Base-by-base conservation (phyloP, 2,888 invertebrate species). In the Diarsia dahlii region DNA sequence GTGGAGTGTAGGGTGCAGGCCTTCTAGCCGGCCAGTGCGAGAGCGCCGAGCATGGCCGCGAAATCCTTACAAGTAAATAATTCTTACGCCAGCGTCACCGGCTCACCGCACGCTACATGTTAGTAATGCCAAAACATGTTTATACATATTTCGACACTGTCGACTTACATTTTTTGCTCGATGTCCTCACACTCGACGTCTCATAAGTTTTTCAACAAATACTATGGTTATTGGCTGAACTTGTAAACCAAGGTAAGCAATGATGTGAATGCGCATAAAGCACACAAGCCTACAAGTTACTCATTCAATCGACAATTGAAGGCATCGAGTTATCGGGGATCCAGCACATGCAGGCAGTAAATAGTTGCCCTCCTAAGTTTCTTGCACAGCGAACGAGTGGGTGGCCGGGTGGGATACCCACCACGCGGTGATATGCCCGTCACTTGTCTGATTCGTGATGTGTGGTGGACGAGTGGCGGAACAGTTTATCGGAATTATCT, bases 61-160 rank as follows among this genome's bases (percentile, higher is more conserved):
- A 39, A 54, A 39, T 52, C n/a, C 39, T 52, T 52, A n/a, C 18
- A 39, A n/a, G 67, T 67, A 15, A n/a, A 52, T 52, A 52, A 54
- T 39, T 18, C 15, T 39, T 18, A 67, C n/a, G 54, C 39, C 67
- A 39, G 39, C 34, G 67, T 52, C 52, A 67, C 28, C 28, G 28
- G 28, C 28, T 28, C 28, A 28, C 52, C n/a, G 39, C 48, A 28
- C 10, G 15, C 52, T 52, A 18, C n/a, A 52, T 52, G 52, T 67
- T 34, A n/a, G n/a, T 34, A 15, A n/a, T 67, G 34, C 6, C 15
- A 18, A 39, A 68, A 52, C 67, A 68, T n/a, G 67, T 67, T 52
- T 52, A 18, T 39, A 52, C 15, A n/a, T 39, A 52, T 52, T 39
- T 52, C 52, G 34, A 52, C 52, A 52, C 52, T 9, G n/a, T 52